Evolutionary conservation across 1,140 invertebrate species (phyloP).

Genomic region (Belonocnema kinseyi): DNA sequence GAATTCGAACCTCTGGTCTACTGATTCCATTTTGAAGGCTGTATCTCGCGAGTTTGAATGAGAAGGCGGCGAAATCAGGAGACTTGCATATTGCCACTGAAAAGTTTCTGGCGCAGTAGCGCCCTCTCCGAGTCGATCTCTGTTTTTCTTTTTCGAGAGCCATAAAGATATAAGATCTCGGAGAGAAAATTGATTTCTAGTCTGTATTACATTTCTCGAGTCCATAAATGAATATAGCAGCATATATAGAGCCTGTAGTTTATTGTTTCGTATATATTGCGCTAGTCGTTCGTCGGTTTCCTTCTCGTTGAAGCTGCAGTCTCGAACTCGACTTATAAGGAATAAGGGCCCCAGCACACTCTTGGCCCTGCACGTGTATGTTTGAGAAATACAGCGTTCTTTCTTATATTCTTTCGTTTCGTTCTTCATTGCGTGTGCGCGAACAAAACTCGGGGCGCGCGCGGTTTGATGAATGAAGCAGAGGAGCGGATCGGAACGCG

Average conservation of each 20-base stretch:
- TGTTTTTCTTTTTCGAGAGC: too few species aligned
- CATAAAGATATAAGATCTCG: too few species aligned
- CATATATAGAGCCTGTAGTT: neutral
- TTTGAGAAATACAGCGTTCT: constrained; percentile 30
- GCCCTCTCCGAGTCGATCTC: too few species aligned
- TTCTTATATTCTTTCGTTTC: neutral
- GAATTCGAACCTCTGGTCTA: too few species aligned
- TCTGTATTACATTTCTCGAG: too few species aligned
- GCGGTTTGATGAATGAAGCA: constrained; percentile 55
- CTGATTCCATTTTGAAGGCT: too few species aligned
- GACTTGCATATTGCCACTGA: too few species aligned
- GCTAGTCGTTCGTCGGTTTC: constrained; percentile 13
- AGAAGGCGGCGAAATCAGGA: too few species aligned
- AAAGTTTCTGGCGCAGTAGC: too few species aligned
- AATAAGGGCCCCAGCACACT: constrained; percentile 45
- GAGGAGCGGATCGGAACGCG: constrained; percentile 40
- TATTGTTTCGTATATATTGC: constrained; percentile 13
- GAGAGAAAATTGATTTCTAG: too few species aligned
- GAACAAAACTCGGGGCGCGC: constrained; percentile 44
- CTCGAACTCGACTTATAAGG: constrained; percentile 53
- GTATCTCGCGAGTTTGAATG: too few species aligned
- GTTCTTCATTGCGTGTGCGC: constrained; percentile 25
- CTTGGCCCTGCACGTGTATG: constrained; percentile 31
- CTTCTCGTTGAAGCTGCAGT: constrained; percentile 16
- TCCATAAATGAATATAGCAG: too few species aligned